Evolutionary conservation across 2,113 vertebrate species (phyloP).

Genomic region (Anas platyrhynchos): DNA sequence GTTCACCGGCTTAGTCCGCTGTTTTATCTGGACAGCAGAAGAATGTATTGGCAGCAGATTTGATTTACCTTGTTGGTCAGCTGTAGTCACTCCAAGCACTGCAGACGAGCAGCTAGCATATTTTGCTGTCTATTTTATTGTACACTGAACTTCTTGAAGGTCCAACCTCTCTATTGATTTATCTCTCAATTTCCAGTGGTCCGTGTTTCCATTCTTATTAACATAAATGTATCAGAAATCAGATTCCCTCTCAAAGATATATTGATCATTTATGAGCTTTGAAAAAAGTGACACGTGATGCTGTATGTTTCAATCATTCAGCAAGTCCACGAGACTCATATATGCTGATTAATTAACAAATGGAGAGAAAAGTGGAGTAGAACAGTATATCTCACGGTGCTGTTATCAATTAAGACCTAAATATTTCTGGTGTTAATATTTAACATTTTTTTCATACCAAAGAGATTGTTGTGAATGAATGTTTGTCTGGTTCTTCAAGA

Average conservation of each 20-base stretch:
- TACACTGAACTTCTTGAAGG: constrained; percentile 63
- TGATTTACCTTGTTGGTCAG: constrained; percentile 83
- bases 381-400: not conserved
- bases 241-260: constrained; percentile 57
- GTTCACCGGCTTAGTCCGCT: constrained; percentile 85
- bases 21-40: constrained; percentile 84
- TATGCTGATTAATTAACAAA: constrained; percentile 3
- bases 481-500: not conserved
- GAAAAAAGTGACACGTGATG: constrained; percentile 36
- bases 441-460: not conserved
- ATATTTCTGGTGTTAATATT: not conserved
- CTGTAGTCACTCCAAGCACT: constrained; percentile 74
- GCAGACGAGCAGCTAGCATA: constrained; percentile 72
- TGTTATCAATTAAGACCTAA: not conserved
- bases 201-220: constrained; percentile 61
- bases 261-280: constrained; percentile 59
- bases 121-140: constrained; percentile 62
- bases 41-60: constrained; percentile 83
- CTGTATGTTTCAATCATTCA: constrained; percentile 7
- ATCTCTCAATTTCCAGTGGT: constrained; percentile 67
- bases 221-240: constrained; percentile 72
- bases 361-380: not conserved
- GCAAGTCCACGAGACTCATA: not conserved
- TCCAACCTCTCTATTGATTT: constrained; percentile 73
- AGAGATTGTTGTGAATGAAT: not conserved